phyloP scores from a whole-genome alignment of 2,797 vertebrate genomes.

The Galago senegalensis region DNA sequence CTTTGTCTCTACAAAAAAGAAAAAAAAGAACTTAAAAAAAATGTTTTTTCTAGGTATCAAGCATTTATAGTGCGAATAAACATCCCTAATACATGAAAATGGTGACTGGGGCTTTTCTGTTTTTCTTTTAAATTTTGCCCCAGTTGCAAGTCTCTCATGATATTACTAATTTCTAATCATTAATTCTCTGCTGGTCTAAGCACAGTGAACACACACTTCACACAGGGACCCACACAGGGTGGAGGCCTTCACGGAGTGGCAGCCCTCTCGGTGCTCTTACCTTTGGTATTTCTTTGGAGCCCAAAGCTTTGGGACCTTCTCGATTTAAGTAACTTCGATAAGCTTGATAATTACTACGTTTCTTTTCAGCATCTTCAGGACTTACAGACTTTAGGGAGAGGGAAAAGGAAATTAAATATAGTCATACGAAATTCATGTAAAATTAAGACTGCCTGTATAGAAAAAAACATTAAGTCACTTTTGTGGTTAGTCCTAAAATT shows the following conservation, averaged over 20 bases:
- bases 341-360: conserved; percentile 92
- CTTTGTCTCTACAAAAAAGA: too few relatives aligned
- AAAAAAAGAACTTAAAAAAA: too few relatives aligned
- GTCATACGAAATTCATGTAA: conserved; percentile 34
- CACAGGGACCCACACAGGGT: fast-evolving
- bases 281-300: conserved; percentile 97
- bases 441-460: conserved; percentile 30
- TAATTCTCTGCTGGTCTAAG: neutral
- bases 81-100: neutral
- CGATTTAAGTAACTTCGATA: conserved; percentile 97
- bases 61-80: neutral
- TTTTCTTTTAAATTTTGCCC: neutral
- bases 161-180: neutral
- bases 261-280: conserved; percentile 84
- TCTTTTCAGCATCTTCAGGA: conserved; percentile 97
- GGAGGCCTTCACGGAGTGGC: too few relatives aligned
- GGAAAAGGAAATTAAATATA: conserved; percentile 14
- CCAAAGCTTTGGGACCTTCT: conserved; percentile 97
- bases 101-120: neutral
- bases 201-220: neutral
- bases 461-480: conserved; percentile 15
- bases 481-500: neutral
- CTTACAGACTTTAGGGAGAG: conserved; percentile 89
- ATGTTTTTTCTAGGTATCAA: neutral
- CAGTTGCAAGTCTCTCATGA: neutral